Conservation (phyloP, 2,888 invertebrate species). For the Latrodectus hesperus region DNA sequence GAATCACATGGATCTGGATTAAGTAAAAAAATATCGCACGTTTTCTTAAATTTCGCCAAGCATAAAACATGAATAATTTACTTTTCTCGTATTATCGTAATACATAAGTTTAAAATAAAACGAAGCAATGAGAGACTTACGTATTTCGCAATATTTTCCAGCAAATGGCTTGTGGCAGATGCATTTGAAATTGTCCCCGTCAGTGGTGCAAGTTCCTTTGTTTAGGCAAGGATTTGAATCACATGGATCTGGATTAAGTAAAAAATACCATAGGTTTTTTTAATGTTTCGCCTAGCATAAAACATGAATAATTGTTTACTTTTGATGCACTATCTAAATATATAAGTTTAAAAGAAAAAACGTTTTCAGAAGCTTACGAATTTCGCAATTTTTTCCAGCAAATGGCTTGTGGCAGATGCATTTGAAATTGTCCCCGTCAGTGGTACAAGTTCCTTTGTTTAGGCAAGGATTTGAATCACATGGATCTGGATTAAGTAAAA, state of each 20-base stretch:
- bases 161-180: background rate
- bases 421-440: background rate
- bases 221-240: too few species aligned
- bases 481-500: background rate
- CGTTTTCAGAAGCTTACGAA: too few species aligned
- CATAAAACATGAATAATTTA: background rate
- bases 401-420: background rate
- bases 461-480: background rate
- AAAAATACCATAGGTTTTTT: background rate
- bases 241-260: too few species aligned
- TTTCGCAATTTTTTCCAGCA: too few species aligned
- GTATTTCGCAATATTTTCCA: background rate
- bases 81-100: background rate
- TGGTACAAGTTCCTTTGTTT: background rate
- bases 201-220: background rate
- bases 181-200: background rate
- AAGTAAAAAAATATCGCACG: background rate
- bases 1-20: background rate
- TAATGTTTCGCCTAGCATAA: background rate
- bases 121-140: background rate
- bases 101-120: background rate
- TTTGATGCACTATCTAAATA: too few species aligned
- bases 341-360: too few species aligned
- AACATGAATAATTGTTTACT: too few species aligned
- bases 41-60: background rate